Percentiles rank a stretch among this genome's conserved stretches.
These are phyloP conservation scores for Xylophagus ater DNA, from an alignment of 2,888 invertebrate genomes.

Conservation along the genomic window DNA sequence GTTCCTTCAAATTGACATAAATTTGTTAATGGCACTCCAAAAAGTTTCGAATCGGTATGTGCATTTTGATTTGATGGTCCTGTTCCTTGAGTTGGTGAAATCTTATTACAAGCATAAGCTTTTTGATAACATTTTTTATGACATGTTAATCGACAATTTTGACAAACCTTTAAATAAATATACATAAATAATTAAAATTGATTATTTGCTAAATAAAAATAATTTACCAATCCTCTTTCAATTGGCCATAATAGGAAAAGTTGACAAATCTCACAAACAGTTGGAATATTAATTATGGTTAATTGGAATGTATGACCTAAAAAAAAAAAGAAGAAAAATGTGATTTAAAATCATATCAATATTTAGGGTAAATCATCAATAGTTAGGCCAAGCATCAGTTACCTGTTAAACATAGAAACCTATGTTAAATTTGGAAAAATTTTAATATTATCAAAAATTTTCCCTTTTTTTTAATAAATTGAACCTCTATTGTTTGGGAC, in stretches of 20 bases:
- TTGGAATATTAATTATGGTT: constrained; percentile 90
- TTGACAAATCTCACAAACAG: constrained; percentile 90
- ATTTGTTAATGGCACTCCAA: constrained; percentile 67
- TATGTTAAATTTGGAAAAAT: too few relatives aligned
- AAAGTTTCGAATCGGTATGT: constrained; percentile 43
- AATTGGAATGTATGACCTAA: constrained; percentile 75
- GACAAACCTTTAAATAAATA: constrained; percentile 41
- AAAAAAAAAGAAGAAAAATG: constrained; percentile 28
- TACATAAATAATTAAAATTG: constrained; percentile 3
- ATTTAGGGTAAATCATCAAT: too few relatives aligned
- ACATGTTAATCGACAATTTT: constrained; percentile 78
- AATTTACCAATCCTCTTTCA: constrained; percentile 64
- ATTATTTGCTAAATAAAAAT: background rate
- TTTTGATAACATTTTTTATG: constrained; percentile 88
- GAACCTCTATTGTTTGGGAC: too few relatives aligned
- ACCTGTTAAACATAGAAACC: too few relatives aligned
- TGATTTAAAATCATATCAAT: constrained; percentile 2
- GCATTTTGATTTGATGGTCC: constrained; percentile 20
- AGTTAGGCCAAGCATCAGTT: too few relatives aligned
- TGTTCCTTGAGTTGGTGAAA: constrained; percentile 42
- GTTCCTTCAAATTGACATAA: constrained; percentile 57
- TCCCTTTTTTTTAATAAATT: too few relatives aligned
- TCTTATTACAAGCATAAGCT: constrained; percentile 62
- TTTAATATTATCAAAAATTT: too few relatives aligned
- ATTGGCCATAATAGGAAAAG: constrained; percentile 94